A percentile compares a stretch with the other conserved stretches of the same genome.
Conservation (phyloP, 2,888 invertebrate genomes). For the Portevinia maculata region DNA sequence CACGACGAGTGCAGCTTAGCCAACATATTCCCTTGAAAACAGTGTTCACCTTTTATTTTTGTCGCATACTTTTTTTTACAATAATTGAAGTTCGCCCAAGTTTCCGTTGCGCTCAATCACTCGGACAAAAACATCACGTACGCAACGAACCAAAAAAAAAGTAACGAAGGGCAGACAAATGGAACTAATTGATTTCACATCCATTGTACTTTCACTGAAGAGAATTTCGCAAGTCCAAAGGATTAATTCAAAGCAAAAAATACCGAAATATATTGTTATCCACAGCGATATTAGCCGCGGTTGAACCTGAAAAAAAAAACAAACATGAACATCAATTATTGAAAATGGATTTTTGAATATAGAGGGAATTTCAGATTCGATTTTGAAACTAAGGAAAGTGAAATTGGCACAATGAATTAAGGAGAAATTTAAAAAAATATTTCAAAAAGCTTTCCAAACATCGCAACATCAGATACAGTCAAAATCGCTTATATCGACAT, state of each 20-base stretch:
- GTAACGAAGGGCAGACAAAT: constrained; percentile 52
- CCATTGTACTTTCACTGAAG: constrained; percentile 74
- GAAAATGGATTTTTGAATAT: background rate
- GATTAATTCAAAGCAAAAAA: constrained; percentile 76
- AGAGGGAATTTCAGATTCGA: too few species aligned
- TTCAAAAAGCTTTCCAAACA: too few species aligned
- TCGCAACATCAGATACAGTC: too few species aligned
- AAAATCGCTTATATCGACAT: too few species aligned
- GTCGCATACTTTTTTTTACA: constrained; percentile 15
- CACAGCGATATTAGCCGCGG: constrained; percentile 77
- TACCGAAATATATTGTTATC: constrained; percentile 76
- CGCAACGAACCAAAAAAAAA: constrained; percentile 76
- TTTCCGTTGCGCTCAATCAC: constrained; percentile 74
- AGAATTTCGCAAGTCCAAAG: constrained; percentile 76
- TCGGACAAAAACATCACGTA: constrained; percentile 76
- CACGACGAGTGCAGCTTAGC: too few species aligned
- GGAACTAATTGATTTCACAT: constrained; percentile 72
- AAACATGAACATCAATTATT: background rate
- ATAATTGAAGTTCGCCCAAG: constrained; percentile 72
- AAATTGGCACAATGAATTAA: too few species aligned
- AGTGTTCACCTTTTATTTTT: constrained; percentile 33
- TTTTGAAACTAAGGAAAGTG: too few species aligned
- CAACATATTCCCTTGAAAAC: background rate
- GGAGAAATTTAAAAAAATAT: too few species aligned
- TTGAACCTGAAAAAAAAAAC: constrained; percentile 75